Percentiles rank a stretch among this genome's conserved stretches.
Evolutionary conservation across 2,888 invertebrate genomes (phyloP).

Genomic region (Elmis aenea): DNA sequence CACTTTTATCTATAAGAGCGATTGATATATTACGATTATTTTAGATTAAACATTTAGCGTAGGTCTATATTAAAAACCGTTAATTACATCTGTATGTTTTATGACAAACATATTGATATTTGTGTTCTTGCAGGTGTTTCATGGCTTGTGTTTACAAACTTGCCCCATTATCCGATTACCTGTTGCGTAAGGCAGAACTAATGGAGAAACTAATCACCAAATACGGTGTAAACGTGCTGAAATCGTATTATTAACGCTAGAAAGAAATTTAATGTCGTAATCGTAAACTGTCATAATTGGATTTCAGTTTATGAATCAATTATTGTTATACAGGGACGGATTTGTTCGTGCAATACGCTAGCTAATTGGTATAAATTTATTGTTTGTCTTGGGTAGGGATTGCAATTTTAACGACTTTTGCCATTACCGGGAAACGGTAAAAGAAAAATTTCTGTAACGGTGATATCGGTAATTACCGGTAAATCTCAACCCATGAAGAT

Average conservation of each 20-base stretch:
- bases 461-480: too few species aligned
- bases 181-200: constrained; percentile 7
- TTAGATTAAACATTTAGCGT: neutral
- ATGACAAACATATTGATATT: too few species aligned
- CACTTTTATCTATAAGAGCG: neutral
- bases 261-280: constrained; percentile 4
- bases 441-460: too few species aligned
- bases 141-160: neutral
- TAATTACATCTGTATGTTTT: neutral
- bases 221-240: constrained; percentile 11
- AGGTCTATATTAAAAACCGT: neutral
- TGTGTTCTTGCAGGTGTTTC: neutral
- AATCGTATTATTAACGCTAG: constrained; percentile 6
- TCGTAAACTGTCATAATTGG: constrained; percentile 12
- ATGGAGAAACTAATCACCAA: constrained; percentile 9
- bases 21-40: neutral
- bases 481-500: too few species aligned
- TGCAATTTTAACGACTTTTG: too few species aligned
- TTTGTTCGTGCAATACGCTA: constrained; percentile 6
- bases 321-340: constrained; percentile 13
- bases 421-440: too few species aligned
- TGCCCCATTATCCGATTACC: too few species aligned
- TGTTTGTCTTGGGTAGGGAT: too few species aligned
- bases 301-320: constrained; percentile 15
- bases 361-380: too few species aligned